Base-by-base conservation (phyloP, 2,888 invertebrate species). In the Nematopogon swammerdamellus region DNA sequence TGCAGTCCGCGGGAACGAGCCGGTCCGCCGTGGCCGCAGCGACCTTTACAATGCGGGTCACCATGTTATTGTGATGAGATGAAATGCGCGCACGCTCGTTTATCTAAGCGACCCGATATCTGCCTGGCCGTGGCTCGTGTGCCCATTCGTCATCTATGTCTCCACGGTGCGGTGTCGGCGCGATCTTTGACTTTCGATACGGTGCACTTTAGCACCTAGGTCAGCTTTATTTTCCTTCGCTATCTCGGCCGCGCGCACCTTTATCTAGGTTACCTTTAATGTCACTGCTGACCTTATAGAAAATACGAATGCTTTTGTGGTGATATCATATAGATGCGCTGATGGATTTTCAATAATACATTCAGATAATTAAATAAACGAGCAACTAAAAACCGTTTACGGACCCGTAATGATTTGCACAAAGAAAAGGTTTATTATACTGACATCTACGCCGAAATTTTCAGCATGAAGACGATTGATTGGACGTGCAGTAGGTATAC, bases 31-130 rank as follows among this genome's bases (percentile, higher is more conserved):
- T 58, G 62, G 64, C 62, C 64, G 63, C 64, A 60, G 58, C 64
- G 71, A 71, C 69, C 72, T 67, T 60, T 61, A 10, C 57, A 60
- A 62, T 63, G 64, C 65, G 55, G 70, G 67, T 67, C 69, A 70
- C 62, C 63, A 61, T 63, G 64, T 67, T 67, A 64, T 63, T 66
- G 59, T 62, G 64, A 66, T 60, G 61, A 64, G 60, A 59, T 60
- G 36, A 36, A 36, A 25, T 10, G 25, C 25, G 25, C 25, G 25
- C 25, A 6, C 36, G 36, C 36, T 36, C 36, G 36, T 36, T 36
- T 14, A 36, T 36, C 8, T 36, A 4, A 14, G n/a, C n/a, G 36
- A 14, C 11, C 14, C 36, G 36, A 14, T 36, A 36, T 36, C 36
- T n/a, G 36, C 36, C 3, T 36, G 11, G 14, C 3, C 8, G 4